These are phyloP conservation scores for Synergus gifuensis DNA, from an alignment of 2,888 invertebrate genomes.

Conservation along the genomic window DNA sequence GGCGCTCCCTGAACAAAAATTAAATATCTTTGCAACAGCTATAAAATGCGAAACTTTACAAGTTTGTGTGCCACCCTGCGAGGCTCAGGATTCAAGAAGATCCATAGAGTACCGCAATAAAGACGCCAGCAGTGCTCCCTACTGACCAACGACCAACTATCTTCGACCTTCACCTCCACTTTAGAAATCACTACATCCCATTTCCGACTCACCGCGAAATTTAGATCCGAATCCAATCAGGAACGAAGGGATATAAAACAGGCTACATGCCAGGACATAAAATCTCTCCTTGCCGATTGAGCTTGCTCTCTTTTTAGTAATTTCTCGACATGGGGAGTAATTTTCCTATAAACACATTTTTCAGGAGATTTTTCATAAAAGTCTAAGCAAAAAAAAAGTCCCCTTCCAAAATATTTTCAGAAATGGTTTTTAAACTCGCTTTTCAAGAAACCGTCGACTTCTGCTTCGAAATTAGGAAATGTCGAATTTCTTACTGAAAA, in stretches of 20 bases:
- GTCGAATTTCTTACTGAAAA: too few species aligned
- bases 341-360: too few species aligned
- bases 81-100: conserved; percentile 50
- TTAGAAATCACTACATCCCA: conserved; percentile 36
- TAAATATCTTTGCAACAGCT: conserved; percentile 71
- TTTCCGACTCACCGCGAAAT: conserved; percentile 32
- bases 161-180: conserved; percentile 32
- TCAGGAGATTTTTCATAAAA: too few species aligned
- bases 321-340: neutral
- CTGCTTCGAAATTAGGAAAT: too few species aligned
- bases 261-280: neutral
- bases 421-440: too few species aligned
- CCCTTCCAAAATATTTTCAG: too few species aligned
- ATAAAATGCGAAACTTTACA: conserved; percentile 70
- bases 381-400: too few species aligned
- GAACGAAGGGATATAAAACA: neutral
- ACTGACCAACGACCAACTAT: conserved; percentile 52
- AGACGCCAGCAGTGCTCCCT: conserved; percentile 60
- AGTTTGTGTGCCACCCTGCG: conserved; percentile 52
- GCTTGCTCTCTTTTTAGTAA: neutral
- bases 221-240: conserved; percentile 1
- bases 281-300: neutral
- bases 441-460: too few species aligned
- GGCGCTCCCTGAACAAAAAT: conserved; percentile 68
- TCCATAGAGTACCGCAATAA: conserved; percentile 59